Percentiles rank a stretch among this genome's conserved stretches.
These are phyloP conservation scores for Orussus abietinus DNA, from an alignment of 1,140 invertebrate species.

Conservation along the genomic window DNA sequence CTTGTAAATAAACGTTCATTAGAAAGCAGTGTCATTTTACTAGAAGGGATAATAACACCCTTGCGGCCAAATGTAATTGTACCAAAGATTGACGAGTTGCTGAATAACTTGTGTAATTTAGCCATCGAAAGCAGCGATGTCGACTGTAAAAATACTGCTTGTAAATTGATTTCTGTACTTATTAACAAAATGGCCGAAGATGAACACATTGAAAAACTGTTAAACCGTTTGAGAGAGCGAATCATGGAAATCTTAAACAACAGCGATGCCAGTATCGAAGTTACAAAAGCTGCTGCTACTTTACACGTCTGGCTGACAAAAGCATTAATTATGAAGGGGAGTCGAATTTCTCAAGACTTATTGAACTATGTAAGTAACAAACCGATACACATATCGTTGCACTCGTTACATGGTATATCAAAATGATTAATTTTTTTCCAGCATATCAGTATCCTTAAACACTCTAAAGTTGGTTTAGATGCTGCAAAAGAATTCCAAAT, in stretches of 20 bases:
- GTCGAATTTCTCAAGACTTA: conserved; percentile 24
- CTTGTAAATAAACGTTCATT: conserved; percentile 13
- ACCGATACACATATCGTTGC: background rate
- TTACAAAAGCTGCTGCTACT: conserved; percentile 19
- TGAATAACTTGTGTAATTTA: conserved; percentile 25
- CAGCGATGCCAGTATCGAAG: conserved; percentile 10
- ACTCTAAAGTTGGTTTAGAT: conserved; percentile 32
- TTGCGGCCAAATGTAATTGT: conserved; percentile 23
- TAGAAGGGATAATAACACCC: conserved; percentile 32
- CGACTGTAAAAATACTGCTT: conserved; percentile 18
- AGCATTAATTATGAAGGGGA: conserved; percentile 28
- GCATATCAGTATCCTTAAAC: conserved; percentile 34
- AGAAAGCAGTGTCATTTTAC: conserved; percentile 21
- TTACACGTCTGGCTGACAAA: conserved; percentile 35
- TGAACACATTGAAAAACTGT: conserved; percentile 14
- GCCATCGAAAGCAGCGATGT: conserved; percentile 13
- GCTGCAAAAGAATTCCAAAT: conserved; percentile 32
- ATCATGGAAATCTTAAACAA: conserved; percentile 24
- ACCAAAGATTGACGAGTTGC: conserved; percentile 13
- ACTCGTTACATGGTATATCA: no score
- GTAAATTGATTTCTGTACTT: conserved; percentile 28
- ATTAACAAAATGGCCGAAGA: conserved; percentile 32
- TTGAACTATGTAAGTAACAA: conserved; percentile 26
- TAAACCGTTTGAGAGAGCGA: conserved; percentile 22
- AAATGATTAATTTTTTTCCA: conserved; percentile 17